Evolutionary conservation across 2,797 vertebrate species (phyloP), one percentile per base, ranked within the genome.

Genomic region (Sebastes kiyomatsui): DNA sequence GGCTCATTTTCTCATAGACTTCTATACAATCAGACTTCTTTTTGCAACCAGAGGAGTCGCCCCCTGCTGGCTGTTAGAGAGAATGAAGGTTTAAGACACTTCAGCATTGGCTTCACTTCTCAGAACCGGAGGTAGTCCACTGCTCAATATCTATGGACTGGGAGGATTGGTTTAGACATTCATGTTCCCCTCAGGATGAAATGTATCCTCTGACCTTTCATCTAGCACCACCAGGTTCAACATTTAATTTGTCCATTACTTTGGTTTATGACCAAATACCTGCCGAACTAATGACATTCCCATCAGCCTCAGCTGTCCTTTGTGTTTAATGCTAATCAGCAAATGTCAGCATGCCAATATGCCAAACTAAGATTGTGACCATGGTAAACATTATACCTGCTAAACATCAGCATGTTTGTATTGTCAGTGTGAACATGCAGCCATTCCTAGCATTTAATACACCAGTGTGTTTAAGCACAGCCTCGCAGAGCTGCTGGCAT

Each of bases 41-140:
- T 18, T 46, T 20, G 42, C 16, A 46, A 46, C 42, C 42, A 46
- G 42, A 46, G 16, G 42, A 46, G 16, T 46, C 16, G 42, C 42
- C 42, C 16, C 42, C 7, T 46, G 42, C 16, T 46, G 42, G 42
- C 16, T 46, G 0, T 7, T 8, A 46, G 16, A 46, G 0, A 18
- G 16, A 18, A 46, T 46, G 16, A 0, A 18, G 0, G 42, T 46
- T 46, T 46, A 46, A 46, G 42, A 0, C 16, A 46, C 16, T 2
- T 18, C 0, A 18, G 7, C 42, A 18, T 18, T 46, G 42, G 16
- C 1, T 3, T 2, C 16, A 46, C 0, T 46, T 46, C 7, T 46
- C 42, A 46, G 16, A 46, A 3, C 6, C 1, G 1, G 42, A 46
- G 42, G 16, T 20, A 18, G 42, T 0, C 7, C 6, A 0, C 42